Conservation (phyloP, 2,113 vertebrate genomes). For the Fukomys damarensis region DNA sequence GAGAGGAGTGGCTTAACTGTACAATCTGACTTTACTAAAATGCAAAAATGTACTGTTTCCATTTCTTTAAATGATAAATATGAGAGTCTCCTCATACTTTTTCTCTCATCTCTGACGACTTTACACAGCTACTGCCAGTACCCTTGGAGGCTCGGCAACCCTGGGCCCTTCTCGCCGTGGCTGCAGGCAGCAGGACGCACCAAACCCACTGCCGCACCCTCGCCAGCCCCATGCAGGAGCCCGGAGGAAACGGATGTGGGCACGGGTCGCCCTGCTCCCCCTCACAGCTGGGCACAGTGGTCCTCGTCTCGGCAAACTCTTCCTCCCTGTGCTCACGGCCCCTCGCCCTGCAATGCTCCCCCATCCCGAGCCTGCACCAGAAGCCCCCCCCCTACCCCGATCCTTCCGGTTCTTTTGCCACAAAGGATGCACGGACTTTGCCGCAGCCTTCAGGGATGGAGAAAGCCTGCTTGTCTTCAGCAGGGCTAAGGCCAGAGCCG, state of each 20-base stretch:
- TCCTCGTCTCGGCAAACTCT: neutral
- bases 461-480: neutral
- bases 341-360: neutral
- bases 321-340: neutral
- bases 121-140: conserved; percentile 65
- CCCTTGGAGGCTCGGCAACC: neutral
- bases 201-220: neutral
- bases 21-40: conserved; percentile 81
- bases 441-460: neutral
- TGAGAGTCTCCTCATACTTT: conserved; percentile 54
- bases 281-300: neutral
- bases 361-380: neutral
- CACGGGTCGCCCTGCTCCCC: neutral
- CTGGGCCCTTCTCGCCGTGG: accelerated
- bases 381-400: neutral
- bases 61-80: conserved; percentile 75
- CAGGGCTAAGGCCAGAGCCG: accelerated
- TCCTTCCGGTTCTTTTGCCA: neutral
- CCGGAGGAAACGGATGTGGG: neutral
- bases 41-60: conserved; percentile 59
- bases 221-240: neutral
- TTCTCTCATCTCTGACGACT: conserved; percentile 76
- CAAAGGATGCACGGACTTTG: neutral
- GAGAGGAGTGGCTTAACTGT: conserved; percentile 74
- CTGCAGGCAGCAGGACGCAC: neutral